Percentiles rank a stretch among this genome's conserved stretches.
These are phyloP conservation scores for Pseudomyrmex cubaensis DNA, from an alignment of 1,140 invertebrate genomes.

Conservation along the genomic window DNA sequence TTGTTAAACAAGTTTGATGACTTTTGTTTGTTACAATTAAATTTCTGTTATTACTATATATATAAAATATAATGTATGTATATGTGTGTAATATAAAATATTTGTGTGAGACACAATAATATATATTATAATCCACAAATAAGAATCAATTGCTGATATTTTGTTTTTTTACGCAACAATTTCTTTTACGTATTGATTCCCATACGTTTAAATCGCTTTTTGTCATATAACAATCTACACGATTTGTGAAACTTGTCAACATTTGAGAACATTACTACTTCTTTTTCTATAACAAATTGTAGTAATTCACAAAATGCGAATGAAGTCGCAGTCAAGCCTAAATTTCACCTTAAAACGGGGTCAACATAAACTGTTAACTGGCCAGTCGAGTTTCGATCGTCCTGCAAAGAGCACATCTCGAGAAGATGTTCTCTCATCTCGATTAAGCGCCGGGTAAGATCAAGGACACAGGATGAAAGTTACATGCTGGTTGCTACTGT, in stretches of 20 bases:
- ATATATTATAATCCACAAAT: no score
- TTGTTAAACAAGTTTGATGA: no score
- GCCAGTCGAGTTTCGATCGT: constrained; percentile 74
- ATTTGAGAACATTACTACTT: background rate
- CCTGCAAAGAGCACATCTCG: constrained; percentile 27
- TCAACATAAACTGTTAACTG: constrained; percentile 71
- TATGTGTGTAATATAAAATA: no score
- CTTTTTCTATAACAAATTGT: constrained; percentile 2
- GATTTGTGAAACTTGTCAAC: background rate
- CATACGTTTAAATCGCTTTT: background rate
- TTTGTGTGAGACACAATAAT: no score
- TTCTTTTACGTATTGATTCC: no score
- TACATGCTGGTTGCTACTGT: constrained; percentile 4
- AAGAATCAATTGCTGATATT: no score
- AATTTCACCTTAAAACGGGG: constrained; percentile 80
- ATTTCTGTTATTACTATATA: background rate
- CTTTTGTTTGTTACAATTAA: background rate
- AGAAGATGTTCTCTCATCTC: constrained; percentile 56
- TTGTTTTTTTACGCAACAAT: no score
- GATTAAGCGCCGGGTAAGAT: background rate
- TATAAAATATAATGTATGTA: no score
- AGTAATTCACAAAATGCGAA: constrained; percentile 45
- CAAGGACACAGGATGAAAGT: constrained; percentile 52
- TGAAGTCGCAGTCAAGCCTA: constrained; percentile 64
- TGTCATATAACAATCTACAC: background rate